Evolutionary conservation across 2,113 vertebrate genomes (phyloP), one percentile per base, ranked within the genome.

Genomic region (Platanista minor): DNA sequence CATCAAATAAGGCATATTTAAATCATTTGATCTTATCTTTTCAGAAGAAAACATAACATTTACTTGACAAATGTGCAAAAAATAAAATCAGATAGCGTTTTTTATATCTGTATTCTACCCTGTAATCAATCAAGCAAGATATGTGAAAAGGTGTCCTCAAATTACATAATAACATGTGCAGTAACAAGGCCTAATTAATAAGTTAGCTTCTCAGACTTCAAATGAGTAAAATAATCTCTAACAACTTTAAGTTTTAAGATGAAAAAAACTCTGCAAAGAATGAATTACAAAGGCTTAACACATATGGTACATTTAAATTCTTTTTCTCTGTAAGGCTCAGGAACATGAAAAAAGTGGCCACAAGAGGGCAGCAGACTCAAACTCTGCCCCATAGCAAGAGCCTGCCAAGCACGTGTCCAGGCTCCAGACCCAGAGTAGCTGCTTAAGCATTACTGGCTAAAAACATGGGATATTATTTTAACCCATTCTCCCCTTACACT

Each of bases 331-430:
- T 12, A n/a, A 62, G 21, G 52, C 39, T 64, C 41, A 61, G 59
- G 75, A 97, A 85, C 0, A 31, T 31, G 3, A 0, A 95, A 71
- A 36, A 41, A 14, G 0, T 9, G 57, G 78, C 90, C 98, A 97
- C 97, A 97, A 98, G 98, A 98, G 97, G 98, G 98, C 98, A 98
- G 97, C 84, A 98, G 75, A 94, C 87, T 43, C 96, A 96, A 82
- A 71, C 72, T 8, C n/a, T 94, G 14, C n/a, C 20, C 36, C 8
- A 11, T 0, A 31, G 10, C 23, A 54, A 41, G 33, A 83, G 0
- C 0, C 1, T 41, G 33, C 57, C 46, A 27, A 31, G 59, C 39
- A 25, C 33, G 59, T 4, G 17, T 49, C 59, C 12, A 13, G 4
- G 18, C 9, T 64, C 17, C 6, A 41, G 71, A 54, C 39, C 12